Evolutionary conservation across 2,888 invertebrate genomes (phyloP).

Genomic region (Labia minor): DNA sequence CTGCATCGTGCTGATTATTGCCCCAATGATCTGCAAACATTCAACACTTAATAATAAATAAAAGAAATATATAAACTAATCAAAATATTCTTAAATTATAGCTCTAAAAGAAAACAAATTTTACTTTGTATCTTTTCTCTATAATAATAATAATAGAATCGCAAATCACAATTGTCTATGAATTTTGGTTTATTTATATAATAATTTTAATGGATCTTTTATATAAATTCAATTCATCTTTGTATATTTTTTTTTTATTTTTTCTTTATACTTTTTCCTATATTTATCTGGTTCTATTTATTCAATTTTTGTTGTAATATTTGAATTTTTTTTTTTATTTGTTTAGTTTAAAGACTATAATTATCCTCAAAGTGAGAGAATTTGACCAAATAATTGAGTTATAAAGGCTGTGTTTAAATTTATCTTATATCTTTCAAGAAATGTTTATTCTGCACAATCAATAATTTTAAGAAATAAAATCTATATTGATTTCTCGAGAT

Average conservation of each 20-base stretch:
- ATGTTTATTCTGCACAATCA: neutral
- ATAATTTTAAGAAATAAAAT: neutral
- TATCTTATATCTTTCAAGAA: neutral
- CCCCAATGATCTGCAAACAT: neutral
- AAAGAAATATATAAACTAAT: too few species aligned
- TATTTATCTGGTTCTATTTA: neutral
- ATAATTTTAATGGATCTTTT: neutral
- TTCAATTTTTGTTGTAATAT: neutral
- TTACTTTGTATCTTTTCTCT: neutral
- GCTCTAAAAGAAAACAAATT: neutral
- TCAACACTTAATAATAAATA: neutral
- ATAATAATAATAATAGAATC: too few species aligned
- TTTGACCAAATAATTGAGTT: slow-evolving; percentile 7
- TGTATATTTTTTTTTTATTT: too few species aligned
- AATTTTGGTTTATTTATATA: too few species aligned
- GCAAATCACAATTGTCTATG: too few species aligned
- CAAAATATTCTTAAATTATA: neutral
- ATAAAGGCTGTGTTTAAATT: neutral
- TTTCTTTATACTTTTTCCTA: neutral
- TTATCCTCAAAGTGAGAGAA: neutral
- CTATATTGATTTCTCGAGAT: neutral
- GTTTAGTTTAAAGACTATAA: neutral
- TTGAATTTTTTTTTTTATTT: neutral
- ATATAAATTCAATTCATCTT: neutral
- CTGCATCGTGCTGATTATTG: neutral